Evolutionary conservation across 1,140 invertebrate genomes (phyloP).

Genomic region (Rhynchophorus ferrugineus): DNA sequence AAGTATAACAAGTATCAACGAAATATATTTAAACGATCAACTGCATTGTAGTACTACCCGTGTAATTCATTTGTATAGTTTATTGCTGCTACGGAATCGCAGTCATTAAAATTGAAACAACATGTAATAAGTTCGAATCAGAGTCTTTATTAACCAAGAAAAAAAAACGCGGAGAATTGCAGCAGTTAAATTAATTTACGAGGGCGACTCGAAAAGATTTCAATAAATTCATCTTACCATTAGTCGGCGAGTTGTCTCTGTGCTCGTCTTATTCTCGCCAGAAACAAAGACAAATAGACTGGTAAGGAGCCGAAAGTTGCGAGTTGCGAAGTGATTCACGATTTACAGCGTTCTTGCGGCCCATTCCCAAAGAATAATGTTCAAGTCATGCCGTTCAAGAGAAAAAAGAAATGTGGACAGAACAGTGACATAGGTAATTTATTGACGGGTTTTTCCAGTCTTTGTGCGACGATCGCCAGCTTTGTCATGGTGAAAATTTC

Average conservation of each 20-base stretch:
- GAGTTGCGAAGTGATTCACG: background rate
- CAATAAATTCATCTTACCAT: background rate
- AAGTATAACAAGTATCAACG: no score
- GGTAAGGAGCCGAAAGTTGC: background rate
- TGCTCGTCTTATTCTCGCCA: background rate
- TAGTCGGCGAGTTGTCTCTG: background rate
- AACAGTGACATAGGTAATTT: background rate
- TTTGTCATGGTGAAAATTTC: no score
- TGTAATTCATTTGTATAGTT: no score
- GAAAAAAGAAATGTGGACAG: background rate
- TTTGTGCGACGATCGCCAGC: background rate
- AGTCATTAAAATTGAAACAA: no score
- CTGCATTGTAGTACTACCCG: no score
- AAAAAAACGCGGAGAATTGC: no score
- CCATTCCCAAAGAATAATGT: background rate
- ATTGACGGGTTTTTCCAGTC: background rate
- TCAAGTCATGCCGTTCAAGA: background rate
- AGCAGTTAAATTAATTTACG: background rate
- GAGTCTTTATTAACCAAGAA: no score
- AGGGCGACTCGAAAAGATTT: background rate
- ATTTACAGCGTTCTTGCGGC: background rate
- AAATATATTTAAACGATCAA: no score
- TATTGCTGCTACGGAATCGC: no score
- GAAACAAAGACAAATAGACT: background rate
- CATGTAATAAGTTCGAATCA: no score